Evolutionary conservation across 2,113 vertebrate species (phyloP), one percentile per base, ranked within the genome.

Genomic region (Sorex araneus): DNA sequence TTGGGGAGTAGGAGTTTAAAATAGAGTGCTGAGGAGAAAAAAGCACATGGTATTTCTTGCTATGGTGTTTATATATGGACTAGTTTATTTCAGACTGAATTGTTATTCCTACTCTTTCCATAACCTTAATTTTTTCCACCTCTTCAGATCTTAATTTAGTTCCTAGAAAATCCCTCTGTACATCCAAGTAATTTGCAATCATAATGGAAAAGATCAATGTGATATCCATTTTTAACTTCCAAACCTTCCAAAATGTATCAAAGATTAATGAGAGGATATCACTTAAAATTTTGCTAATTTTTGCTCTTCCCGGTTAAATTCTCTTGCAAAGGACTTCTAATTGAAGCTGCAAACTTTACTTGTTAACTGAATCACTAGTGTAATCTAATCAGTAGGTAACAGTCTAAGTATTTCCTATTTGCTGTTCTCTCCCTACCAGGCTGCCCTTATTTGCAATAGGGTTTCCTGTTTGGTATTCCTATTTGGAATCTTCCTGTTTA

Each of bases 381-480:
- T 43, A 93, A 25, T 84, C 36, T n/a, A n/a, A 76, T n/a, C 28
- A 45, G 15, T 83, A 83, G 63, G 7, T 47, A 32, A 30, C 7
- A 69, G 36, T 43, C 81, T 83, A 83, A 70, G 74, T 78, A 74
- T 27, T 76, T 73, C 76, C n/a, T 50, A 32, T 30, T 90, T 70
- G 63, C 3, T 40, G 16, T 40, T 84, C 30, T 74, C 28, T 13
- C 25, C 67, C 18, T 32, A n/a, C 36, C n/a, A 3, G 30, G 47
- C 69, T n/a, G 13, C 34, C 12, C 27, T 87, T 47, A 21, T 54
- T 74, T n/a, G 64, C 73, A 36, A 36, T 3, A 5, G 36, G 40
- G 36, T 84, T 84, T 90, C 77, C 64, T 60, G 57, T 30, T 18
- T 3, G 47, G 47, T 34, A 45, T 67, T 64, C 25, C 11, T n/a